A percentile compares a stretch with the other conserved stretches of the same genome.
phyloP scores from a whole-genome alignment of 2,888 invertebrate species.

The Coenonympha glycerion region DNA sequence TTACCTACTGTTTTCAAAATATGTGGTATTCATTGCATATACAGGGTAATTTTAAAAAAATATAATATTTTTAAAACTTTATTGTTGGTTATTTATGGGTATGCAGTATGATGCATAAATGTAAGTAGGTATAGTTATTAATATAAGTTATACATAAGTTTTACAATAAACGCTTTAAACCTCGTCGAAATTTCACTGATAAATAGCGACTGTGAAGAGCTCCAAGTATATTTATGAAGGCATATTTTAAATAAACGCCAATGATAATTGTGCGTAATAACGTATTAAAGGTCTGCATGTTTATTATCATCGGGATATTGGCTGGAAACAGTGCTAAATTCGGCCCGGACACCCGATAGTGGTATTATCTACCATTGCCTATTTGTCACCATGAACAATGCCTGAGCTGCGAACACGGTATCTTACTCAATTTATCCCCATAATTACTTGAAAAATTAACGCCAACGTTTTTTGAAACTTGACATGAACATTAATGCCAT shows the following conservation, averaged over 20 bases:
- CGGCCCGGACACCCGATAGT: slow-evolving; percentile 66
- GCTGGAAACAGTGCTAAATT: slow-evolving; percentile 72
- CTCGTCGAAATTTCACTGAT: not conserved
- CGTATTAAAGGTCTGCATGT: slow-evolving; percentile 41
- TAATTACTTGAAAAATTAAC: slow-evolving; percentile 47
- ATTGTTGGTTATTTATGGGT: too few species aligned
- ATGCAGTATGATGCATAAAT: too few species aligned
- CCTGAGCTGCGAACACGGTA: slow-evolving; percentile 51
- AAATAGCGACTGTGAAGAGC: slow-evolving; percentile 5
- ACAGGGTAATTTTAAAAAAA: too few species aligned
- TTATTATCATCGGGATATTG: slow-evolving; percentile 72
- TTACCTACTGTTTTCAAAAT: not conserved
- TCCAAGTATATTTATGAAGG: slow-evolving; percentile 17
- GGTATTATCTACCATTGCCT: slow-evolving; percentile 69
- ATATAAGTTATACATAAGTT: too few species aligned
- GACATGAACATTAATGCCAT: not conserved
- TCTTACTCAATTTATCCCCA: slow-evolving; percentile 63
- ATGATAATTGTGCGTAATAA: slow-evolving; percentile 29
- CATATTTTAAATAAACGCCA: slow-evolving; percentile 23
- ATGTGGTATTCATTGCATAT: not conserved
- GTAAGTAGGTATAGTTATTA: not conserved
- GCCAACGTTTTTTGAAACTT: slow-evolving; percentile 21
- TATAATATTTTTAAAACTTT: too few species aligned
- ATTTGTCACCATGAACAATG: slow-evolving; percentile 74
- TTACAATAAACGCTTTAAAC: too few species aligned